Percentiles rank a stretch among this genome's conserved stretches.
Conservation (phyloP, 2,888 invertebrate genomes). For the Odontocolon sp. region DNA sequence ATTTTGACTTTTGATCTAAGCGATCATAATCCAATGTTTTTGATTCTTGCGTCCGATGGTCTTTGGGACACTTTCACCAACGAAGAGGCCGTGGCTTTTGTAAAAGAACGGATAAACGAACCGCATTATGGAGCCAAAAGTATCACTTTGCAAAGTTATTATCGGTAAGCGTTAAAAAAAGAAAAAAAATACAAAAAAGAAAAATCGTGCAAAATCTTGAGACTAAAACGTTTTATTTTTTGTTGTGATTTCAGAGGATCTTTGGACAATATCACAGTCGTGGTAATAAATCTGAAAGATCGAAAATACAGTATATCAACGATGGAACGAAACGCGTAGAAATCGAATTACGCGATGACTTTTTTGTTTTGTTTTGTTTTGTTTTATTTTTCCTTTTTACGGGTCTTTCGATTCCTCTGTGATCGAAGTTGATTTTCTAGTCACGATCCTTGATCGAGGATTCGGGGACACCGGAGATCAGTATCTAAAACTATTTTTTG, state of each 20-base stretch:
- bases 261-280: constrained; percentile 96
- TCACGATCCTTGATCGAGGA: constrained; percentile 45
- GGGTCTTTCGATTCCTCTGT: constrained; percentile 23
- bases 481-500: constrained; percentile 17
- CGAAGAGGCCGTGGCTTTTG: constrained; percentile 95
- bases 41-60: constrained; percentile 97
- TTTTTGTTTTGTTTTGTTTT: not conserved
- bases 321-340: constrained; percentile 61
- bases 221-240: not conserved
- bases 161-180: constrained; percentile 77
- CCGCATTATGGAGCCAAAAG: constrained; percentile 95
- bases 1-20: constrained; percentile 94
- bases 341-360: not conserved
- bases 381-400: not conserved
- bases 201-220: not conserved
- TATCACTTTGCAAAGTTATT: constrained; percentile 94
- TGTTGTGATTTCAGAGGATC: constrained; percentile 86
- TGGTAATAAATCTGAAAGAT: constrained; percentile 92
- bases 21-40: constrained; percentile 93
- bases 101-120: constrained; percentile 92
- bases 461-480: not conserved
- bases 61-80: constrained; percentile 98
- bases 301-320: constrained; percentile 70
- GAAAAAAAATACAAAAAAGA: not conserved
- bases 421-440: constrained; percentile 52